Evolutionary conservation across 2,797 vertebrate genomes (phyloP).

Genomic region (Avahi laniger): DNA sequence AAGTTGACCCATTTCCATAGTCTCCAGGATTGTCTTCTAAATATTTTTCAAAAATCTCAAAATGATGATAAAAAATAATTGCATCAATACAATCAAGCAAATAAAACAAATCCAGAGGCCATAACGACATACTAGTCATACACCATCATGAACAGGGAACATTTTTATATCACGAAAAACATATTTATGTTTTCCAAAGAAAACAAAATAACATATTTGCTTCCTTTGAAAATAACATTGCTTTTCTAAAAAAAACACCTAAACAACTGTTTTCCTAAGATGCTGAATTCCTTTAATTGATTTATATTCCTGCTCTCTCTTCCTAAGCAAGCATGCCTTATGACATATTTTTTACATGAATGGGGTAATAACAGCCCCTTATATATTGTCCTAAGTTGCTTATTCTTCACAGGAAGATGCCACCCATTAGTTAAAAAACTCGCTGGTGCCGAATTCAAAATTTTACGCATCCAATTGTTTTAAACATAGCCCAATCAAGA

Average conservation of each 20-base stretch:
- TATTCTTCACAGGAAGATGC: background rate
- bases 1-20: background rate
- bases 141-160: background rate
- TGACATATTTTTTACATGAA: background rate
- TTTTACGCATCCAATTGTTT: background rate
- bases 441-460: background rate
- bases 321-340: background rate
- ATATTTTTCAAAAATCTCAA: background rate
- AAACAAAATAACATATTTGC: background rate
- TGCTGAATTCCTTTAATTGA: background rate
- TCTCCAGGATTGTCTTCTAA: background rate
- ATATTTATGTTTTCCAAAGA: background rate
- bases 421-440: background rate
- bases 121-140: background rate
- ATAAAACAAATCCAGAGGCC: background rate
- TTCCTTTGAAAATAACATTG: background rate
- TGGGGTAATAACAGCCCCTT: background rate
- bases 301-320: background rate
- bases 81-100: background rate
- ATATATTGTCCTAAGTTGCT: too few species aligned
- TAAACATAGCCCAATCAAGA: background rate
- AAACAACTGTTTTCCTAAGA: background rate
- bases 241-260: background rate
- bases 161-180: background rate
- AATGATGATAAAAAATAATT: constrained; percentile 1